Conservation (phyloP, 2,113 vertebrate genomes). For the Bolborhynchus lineola region DNA sequence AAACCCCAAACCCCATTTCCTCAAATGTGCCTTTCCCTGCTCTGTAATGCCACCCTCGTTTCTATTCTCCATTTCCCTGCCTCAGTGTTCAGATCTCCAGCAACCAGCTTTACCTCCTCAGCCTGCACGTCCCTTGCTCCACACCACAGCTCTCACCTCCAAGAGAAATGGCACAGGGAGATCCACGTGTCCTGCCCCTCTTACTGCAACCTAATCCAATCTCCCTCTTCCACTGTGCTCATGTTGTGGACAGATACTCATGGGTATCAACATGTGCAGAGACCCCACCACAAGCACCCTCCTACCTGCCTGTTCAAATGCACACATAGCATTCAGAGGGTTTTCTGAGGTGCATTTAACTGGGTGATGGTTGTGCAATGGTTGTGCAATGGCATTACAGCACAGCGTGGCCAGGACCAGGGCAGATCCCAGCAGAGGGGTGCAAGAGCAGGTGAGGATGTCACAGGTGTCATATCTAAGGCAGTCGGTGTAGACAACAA, state of each 20-base stretch:
- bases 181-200: accelerated
- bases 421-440: background rate
- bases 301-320: background rate
- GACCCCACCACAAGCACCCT: background rate
- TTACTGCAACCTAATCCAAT: background rate
- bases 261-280: accelerated
- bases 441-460: background rate
- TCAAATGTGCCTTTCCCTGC: background rate
- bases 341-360: background rate
- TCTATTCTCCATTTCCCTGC: background rate
- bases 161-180: accelerated
- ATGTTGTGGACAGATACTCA: background rate
- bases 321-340: accelerated
- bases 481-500: background rate
- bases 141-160: accelerated
- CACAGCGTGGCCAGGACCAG: accelerated
- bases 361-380: background rate
- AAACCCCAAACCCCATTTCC: background rate
- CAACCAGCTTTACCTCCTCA: background rate
- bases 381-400: background rate
- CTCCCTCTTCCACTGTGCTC: accelerated
- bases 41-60: background rate
- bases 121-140: accelerated
- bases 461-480: background rate
- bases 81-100: accelerated